A percentile compares a stretch with the other conserved stretches of the same genome.
phyloP scores from a whole-genome alignment of 2,113 vertebrate genomes.

The Entelurus aequoreus region DNA sequence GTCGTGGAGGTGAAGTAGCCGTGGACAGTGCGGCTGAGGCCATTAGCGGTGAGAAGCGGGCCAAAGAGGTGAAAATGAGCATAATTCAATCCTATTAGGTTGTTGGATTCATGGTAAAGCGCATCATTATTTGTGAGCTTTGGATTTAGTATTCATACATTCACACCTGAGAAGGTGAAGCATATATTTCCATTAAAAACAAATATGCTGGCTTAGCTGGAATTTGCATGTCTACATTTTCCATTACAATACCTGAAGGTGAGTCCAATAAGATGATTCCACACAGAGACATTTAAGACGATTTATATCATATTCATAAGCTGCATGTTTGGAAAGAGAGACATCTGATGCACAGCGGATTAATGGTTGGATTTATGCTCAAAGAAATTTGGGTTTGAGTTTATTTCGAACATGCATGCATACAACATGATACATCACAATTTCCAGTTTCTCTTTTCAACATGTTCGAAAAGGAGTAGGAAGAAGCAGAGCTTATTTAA shows the following conservation, averaged over 20 bases:
- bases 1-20: constrained; percentile 24
- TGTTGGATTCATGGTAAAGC: constrained; percentile 15
- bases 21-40: constrained; percentile 18
- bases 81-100: constrained; percentile 24
- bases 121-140: constrained; percentile 9
- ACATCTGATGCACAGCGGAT: too few relatives aligned
- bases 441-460: too few relatives aligned
- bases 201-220: not conserved
- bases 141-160: not conserved
- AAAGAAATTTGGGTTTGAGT: not conserved
- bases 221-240: not conserved
- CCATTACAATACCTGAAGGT: not conserved
- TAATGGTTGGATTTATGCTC: not conserved
- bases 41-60: constrained; percentile 9
- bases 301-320: too few relatives aligned
- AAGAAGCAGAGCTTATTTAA: too few relatives aligned
- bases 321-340: too few relatives aligned
- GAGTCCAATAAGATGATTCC: not conserved
- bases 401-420: too few relatives aligned
- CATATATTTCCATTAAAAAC: not conserved
- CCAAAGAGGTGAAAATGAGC: constrained; percentile 6
- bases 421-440: too few relatives aligned
- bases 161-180: constrained; percentile 18
- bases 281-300: too few relatives aligned
- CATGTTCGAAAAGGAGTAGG: too few relatives aligned